These are phyloP conservation scores for Noctua fimbriata DNA, from an alignment of 2,888 invertebrate species.

Conservation along the genomic window DNA sequence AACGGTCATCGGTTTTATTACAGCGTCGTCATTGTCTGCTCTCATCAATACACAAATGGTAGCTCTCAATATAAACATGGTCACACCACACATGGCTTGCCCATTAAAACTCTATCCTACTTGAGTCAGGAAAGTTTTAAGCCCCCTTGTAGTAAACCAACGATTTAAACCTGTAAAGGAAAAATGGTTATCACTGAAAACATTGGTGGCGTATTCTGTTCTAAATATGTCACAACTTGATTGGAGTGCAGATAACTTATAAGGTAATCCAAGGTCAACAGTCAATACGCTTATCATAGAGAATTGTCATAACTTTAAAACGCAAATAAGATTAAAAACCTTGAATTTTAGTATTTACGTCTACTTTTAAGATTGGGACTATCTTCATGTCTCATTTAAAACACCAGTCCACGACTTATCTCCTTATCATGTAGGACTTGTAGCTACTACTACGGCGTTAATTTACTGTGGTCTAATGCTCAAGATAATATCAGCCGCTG, in stretches of 20 bases:
- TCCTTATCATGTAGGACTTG: slow-evolving; percentile 35
- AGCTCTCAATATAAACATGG: slow-evolving; percentile 34
- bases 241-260: not conserved
- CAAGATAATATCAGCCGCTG: slow-evolving; percentile 49
- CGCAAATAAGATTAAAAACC: slow-evolving; percentile 6
- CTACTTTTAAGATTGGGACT: not conserved
- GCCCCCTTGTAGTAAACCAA: not conserved
- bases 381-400: slow-evolving; percentile 30
- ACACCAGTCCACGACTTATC: slow-evolving; percentile 17
- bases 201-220: not conserved
- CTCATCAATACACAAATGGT: slow-evolving; percentile 48
- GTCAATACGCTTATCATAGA: slow-evolving; percentile 34
- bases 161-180: not conserved
- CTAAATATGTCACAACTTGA: not conserved
- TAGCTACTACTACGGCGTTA: slow-evolving; percentile 29
- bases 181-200: not conserved
- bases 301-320: slow-evolving; percentile 4
- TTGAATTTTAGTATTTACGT: not conserved
- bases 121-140: not conserved
- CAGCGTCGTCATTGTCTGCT: slow-evolving; percentile 53
- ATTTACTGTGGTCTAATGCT: slow-evolving; percentile 18
- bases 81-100: slow-evolving; percentile 6
- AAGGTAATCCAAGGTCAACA: slow-evolving; percentile 18
- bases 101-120: slow-evolving; percentile 11
- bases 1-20: slow-evolving; percentile 48